A percentile compares a stretch with the other conserved stretches of the same genome.
phyloP scores from a whole-genome alignment of 2,888 invertebrate genomes.

The Achlya flavicornis region DNA sequence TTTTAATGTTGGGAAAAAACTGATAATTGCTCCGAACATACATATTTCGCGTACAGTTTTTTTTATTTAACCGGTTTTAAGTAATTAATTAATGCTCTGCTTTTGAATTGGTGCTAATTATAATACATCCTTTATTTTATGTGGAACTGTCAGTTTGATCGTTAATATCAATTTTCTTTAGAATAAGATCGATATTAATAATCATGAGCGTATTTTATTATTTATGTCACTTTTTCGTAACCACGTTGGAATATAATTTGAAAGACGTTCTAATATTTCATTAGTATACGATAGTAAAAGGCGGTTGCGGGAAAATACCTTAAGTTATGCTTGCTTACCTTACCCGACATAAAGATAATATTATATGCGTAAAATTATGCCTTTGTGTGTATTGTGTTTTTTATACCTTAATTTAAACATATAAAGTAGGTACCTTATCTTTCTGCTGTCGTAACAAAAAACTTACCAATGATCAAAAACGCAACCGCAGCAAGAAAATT shows the following conservation, averaged over 20 bases:
- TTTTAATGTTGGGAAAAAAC: constrained; percentile 5
- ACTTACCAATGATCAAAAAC: constrained; percentile 62
- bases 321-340: too few species aligned
- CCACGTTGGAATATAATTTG: not conserved
- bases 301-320: too few species aligned
- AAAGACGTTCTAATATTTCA: too few species aligned
- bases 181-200: too few species aligned
- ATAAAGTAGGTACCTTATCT: too few species aligned
- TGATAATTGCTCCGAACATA: constrained; percentile 9
- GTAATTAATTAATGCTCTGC: constrained; percentile 4
- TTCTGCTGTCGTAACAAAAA: not conserved
- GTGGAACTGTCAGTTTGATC: constrained; percentile 9
- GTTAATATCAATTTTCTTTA: not conserved
- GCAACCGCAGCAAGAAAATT: constrained; percentile 41
- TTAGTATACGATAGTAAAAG: too few species aligned
- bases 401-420: too few species aligned
- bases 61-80: constrained; percentile 3
- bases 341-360: too few species aligned
- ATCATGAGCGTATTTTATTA: too few species aligned
- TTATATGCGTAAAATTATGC: too few species aligned
- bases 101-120: constrained; percentile 13
- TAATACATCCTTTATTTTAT: constrained; percentile 15
- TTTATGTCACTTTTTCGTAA: too few species aligned
- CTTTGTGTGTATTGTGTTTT: too few species aligned
- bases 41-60: constrained; percentile 8